phyloP scores from a whole-genome alignment of 2,797 vertebrate species.

The Zenarchopterus dispar region DNA sequence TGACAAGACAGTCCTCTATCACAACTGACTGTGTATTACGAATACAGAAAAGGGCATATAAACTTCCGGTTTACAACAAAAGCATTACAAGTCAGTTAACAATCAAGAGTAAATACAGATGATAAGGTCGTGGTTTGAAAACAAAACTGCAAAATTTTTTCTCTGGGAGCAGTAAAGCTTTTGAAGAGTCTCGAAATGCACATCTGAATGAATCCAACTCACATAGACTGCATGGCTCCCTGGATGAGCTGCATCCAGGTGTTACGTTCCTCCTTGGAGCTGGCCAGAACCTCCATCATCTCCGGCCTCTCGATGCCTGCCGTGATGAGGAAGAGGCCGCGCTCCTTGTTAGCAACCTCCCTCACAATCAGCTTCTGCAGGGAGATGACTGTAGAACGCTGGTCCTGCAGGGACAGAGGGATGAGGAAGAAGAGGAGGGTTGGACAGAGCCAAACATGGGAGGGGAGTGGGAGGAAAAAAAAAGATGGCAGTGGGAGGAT shows the following conservation, averaged over 20 bases:
- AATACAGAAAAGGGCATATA: conserved; percentile 39
- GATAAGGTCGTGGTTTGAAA: background rate
- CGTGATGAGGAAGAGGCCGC: conserved; percentile 95
- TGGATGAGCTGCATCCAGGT: conserved; percentile 95
- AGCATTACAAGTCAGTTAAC: background rate
- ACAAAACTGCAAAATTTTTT: background rate
- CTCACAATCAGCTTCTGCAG: conserved; percentile 96
- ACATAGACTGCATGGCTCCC: conserved; percentile 92
- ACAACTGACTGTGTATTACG: conserved; percentile 58
- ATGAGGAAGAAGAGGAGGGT: conserved; percentile 14
- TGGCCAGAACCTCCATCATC: conserved; percentile 95
- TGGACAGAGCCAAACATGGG: conserved; percentile 31
- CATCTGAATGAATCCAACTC: conserved; percentile 62
- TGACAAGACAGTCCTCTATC: conserved; percentile 62
- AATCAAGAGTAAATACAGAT: background rate
- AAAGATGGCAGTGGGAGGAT: conserved; percentile 57
- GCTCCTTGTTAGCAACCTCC: conserved; percentile 97
- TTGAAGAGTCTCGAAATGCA: background rate
- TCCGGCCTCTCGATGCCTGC: conserved; percentile 89
- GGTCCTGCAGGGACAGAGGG: conserved; percentile 83
- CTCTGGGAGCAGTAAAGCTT: conserved; percentile 1
- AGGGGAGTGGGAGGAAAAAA: conserved; percentile 21
- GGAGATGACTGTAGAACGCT: conserved; percentile 95
- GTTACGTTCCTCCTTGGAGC: conserved; percentile 93
- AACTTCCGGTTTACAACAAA: conserved; percentile 46